Conservation (phyloP, 2,888 invertebrate genomes). For the Aromia moschata region DNA sequence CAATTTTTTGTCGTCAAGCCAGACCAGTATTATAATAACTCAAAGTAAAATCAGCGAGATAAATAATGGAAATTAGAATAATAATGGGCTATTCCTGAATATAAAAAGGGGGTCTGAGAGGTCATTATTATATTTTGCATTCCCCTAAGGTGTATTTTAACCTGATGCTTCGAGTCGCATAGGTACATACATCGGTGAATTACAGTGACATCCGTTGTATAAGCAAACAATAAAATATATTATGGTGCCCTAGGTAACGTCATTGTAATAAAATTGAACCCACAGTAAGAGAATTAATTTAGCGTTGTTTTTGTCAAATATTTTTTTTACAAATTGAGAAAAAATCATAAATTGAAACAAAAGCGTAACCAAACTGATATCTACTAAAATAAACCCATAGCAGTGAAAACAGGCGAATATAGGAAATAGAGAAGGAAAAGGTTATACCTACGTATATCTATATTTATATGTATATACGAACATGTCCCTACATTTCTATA, state of each 20-base stretch:
- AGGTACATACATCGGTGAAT: conserved; percentile 7
- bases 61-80: conserved; percentile 40
- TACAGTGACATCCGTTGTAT: conserved; percentile 11
- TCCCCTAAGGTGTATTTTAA: conserved; percentile 30
- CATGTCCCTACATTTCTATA: too few species aligned
- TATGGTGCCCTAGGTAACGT: not conserved
- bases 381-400: too few species aligned
- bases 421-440: too few species aligned
- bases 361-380: too few species aligned
- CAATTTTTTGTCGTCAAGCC: conserved; percentile 9
- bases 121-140: conserved; percentile 39
- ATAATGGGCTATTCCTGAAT: conserved; percentile 43
- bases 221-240: conserved; percentile 15
- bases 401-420: too few species aligned
- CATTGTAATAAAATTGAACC: not conserved
- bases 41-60: conserved; percentile 31
- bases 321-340: too few species aligned
- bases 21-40: conserved; percentile 9
- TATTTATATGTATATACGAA: too few species aligned
- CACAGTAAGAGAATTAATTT: too few species aligned
- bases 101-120: conserved; percentile 46
- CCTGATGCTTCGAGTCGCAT: conserved; percentile 23
- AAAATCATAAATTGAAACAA: too few species aligned
- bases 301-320: too few species aligned
- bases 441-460: too few species aligned